Evolutionary conservation across 2,888 invertebrate species (phyloP), one percentile per base, ranked within the genome.

Genomic region (Lathronympha strigana): DNA sequence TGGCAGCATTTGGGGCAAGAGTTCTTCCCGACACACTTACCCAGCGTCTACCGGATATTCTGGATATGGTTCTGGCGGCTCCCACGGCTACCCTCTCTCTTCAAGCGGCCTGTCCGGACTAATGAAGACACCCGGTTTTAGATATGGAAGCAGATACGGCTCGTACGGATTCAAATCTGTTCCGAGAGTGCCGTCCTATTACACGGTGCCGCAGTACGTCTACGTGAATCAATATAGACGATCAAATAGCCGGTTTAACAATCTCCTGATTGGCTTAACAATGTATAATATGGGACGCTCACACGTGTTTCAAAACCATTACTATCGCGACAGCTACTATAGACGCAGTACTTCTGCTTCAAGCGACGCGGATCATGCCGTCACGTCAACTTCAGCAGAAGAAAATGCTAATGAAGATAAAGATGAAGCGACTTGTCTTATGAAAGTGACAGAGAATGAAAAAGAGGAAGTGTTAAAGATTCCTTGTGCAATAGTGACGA

Each of bases 401-500:
- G 33, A 25, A 11, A 19, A 23, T 11, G 15, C 2, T 4, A 47
- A 33, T 9, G 45, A 31, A 45, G 11, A 58, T 11, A 43, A 58
- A 15, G 36, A 66, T 5, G 60, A 53, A n/a, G 64, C 60, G 0
- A 31, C 47, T 25, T 66, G 64, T 57, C 9, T 50, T 17, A 57
- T 66, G 60, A 66, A 17, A 19, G 36, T 66, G 28, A 15, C 19
- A 25, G 60, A 60, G 28, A 25, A 61, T 15, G 51, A 21, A 36
- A 66, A 60, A 61, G 60, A 47, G 25, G 61, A 53, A 9, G 21
- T 49, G 9, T 43, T 66, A 33, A 45, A 51, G n/a, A 66, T 66
- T 21, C 66, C 66, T n/a, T 66, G 66, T 66, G 66, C 45, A 11
- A 66, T 66, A 38, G 66, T 66, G 47, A 61, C 60, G 6, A 60